phyloP scores from a whole-genome alignment of 2,113 vertebrate species.

The Dipodomys ordii region DNA sequence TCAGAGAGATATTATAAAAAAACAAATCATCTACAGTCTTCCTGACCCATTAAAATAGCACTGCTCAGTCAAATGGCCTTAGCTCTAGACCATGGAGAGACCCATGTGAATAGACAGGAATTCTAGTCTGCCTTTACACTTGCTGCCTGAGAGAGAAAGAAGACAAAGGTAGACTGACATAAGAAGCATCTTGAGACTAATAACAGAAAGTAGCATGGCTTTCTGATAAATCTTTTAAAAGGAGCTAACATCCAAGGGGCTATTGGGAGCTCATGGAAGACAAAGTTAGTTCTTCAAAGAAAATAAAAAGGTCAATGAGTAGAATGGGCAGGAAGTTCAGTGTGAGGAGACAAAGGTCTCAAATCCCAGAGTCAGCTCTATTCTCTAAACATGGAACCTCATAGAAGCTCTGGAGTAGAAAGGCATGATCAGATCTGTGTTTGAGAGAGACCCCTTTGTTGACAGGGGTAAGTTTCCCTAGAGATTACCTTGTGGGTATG shows the following conservation, averaged over 20 bases:
- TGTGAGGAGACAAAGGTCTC: not conserved
- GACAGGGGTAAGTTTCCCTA: not conserved
- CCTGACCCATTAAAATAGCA: not conserved
- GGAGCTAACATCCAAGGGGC: not conserved
- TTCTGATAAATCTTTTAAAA: constrained; percentile 14
- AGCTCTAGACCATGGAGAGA: not conserved
- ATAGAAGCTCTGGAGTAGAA: not conserved
- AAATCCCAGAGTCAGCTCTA: not conserved
- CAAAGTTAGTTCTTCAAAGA: not conserved
- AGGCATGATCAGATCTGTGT: not conserved
- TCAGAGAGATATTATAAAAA: not conserved
- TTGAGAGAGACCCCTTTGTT: not conserved
- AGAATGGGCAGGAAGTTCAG: not conserved
- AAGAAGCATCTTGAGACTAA: not conserved
- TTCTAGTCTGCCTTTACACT: not conserved
- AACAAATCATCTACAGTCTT: not conserved
- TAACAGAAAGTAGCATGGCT: not conserved
- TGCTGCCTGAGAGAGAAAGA: not conserved
- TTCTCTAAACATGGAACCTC: not conserved
- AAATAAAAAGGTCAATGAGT: not conserved
- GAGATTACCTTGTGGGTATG: not conserved
- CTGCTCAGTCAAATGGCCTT: not conserved
- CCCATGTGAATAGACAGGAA: rapidly evolving
- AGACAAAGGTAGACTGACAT: not conserved
- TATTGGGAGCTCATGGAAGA: not conserved